These are phyloP conservation scores for Molothrus ater DNA, from an alignment of 2,797 vertebrate genomes.

Conservation along the genomic window DNA sequence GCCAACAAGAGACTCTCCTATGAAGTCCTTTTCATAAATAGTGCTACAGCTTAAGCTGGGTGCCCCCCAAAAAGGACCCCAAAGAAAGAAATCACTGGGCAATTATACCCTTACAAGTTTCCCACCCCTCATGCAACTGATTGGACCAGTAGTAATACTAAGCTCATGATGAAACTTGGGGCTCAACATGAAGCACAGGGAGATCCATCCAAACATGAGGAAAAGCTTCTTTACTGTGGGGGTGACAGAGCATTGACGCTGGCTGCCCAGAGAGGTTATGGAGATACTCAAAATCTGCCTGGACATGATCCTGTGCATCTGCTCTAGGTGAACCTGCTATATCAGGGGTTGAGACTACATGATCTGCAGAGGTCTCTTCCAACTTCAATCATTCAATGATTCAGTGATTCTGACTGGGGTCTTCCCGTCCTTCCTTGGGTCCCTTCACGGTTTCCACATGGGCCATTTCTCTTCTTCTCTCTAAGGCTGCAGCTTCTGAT, in stretches of 20 bases:
- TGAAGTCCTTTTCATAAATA: not conserved
- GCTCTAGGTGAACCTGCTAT: not conserved
- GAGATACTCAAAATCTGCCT: not conserved
- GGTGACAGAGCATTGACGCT: not conserved
- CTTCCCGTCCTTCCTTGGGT: fast-evolving
- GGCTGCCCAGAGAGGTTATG: not conserved
- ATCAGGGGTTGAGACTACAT: not conserved
- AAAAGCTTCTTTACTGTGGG: not conserved
- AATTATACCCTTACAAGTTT: not conserved
- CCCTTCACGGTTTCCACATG: not conserved
- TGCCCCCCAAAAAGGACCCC: fast-evolving
- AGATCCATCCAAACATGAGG: not conserved
- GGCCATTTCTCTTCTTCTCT: not conserved
- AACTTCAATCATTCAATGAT: not conserved
- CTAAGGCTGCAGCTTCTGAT: not conserved
- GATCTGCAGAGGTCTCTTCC: not conserved
- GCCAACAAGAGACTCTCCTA: not conserved
- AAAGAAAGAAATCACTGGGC: not conserved
- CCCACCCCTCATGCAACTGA: not conserved
- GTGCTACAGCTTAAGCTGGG: not conserved
- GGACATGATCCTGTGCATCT: not conserved
- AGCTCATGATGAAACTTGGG: not conserved
- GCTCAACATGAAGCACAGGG: not conserved
- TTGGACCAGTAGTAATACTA: not conserved
- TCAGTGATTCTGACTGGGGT: not conserved